Conservation (phyloP, 2,797 vertebrate species). For the Amblyopsis hoosieri region DNA sequence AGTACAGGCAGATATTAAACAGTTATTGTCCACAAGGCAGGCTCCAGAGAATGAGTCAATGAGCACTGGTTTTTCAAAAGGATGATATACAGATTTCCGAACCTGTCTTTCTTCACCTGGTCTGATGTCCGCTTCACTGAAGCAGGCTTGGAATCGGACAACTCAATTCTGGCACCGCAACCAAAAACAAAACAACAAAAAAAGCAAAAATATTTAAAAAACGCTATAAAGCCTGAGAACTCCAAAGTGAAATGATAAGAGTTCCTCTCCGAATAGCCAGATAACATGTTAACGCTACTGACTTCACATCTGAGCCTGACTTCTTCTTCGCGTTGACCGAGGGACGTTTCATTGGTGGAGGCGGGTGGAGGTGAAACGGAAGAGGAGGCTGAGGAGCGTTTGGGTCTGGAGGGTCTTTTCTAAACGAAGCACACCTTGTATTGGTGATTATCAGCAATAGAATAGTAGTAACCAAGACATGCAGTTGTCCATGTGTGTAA, state of each 20-base stretch:
- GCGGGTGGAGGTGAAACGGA: constrained; percentile 76
- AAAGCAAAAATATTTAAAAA: neutral
- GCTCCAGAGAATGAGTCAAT: neutral
- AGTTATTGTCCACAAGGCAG: too few species aligned
- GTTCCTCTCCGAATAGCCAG: constrained; percentile 11
- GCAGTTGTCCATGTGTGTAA: constrained; percentile 9
- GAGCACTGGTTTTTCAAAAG: neutral
- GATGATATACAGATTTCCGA: constrained; percentile 23
- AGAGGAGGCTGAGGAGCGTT: constrained; percentile 73
- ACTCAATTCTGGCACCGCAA: constrained; percentile 68
- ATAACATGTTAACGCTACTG: neutral
- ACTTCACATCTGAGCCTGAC: constrained; percentile 56
- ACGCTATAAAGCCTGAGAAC: too few species aligned
- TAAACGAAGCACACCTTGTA: constrained; percentile 52
- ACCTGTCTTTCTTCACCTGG: constrained; percentile 76
- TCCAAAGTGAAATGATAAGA: constrained; percentile 6
- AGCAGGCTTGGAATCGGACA: constrained; percentile 61
- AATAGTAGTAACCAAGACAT: constrained; percentile 7
- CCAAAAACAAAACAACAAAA: constrained; percentile 43
- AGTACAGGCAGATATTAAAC: too few species aligned
- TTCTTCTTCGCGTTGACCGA: constrained; percentile 72
- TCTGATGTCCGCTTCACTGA: constrained; percentile 65
- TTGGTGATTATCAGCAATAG: constrained; percentile 19
- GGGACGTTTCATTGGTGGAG: constrained; percentile 61
- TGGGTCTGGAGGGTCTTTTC: constrained; percentile 76